Base-by-base conservation (phyloP, 2,888 invertebrate genomes). In the Bruchidius siliquastri region DNA sequence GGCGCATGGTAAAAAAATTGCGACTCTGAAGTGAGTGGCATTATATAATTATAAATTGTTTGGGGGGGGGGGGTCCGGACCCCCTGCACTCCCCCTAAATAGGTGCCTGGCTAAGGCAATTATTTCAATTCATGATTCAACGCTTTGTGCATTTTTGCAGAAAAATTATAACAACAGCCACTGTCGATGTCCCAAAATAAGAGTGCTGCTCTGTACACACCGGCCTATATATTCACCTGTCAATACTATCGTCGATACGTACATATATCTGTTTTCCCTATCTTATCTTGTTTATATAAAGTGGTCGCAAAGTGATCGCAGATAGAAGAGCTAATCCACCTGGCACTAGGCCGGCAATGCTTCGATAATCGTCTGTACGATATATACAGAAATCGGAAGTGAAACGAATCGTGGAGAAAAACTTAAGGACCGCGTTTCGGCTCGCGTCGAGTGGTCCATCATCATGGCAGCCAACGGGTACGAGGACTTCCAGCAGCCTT, bases 391-490 rank as follows among this genome's bases (percentile, higher is more conserved):
- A 72, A 22, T 75, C 21, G 49, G 13, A 49, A 73, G 75, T 72
- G 74, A 72, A 69, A 71, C 67, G 70, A 21, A 22, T 30, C 49
- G 69, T 22, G 67, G 69, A 74, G 69, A 68, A 49, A 71, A 74
- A 73, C 69, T 70, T 68, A 70, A 18, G 10, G 3, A 26, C 13
- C 71, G 22, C 21, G 32, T 71, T 21, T 20, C 21, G 21, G 30
- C 20, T 18, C 32, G 71, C 32, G 71, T 20, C 13, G 20, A 69
- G 22, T 26, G 69, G 20, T 70, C 22, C 71, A 67, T 67, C 49
- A 90, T 2, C 20, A 71, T 90, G 90, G 89, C 90, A 86, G 89
- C 87, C 72, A 90, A 89, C 81, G 84, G 84, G 70, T 92, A 91
- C 80, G 89, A 89, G 69, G 90, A 90, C 74, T 91, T 90, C 81